Base-by-base conservation (phyloP, 2,797 vertebrate species). In the Hoplostethus atlanticus region DNA sequence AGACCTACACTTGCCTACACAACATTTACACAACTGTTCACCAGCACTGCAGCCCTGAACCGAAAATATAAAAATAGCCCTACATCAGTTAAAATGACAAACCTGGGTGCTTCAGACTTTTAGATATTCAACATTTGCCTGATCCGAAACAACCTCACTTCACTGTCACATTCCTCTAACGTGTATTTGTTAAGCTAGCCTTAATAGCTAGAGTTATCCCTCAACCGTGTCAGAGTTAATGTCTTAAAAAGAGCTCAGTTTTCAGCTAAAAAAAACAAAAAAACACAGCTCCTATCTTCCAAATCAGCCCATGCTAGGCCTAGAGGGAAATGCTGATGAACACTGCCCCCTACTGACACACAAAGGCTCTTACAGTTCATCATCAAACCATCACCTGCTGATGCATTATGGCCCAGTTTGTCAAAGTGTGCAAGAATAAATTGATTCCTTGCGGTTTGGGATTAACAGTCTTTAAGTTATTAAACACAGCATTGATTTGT, bases 301-400 rank as follows among this genome's bases (percentile, higher is more conserved):
- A 10, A 42, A 10, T 2, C 16, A 55, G 25, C 8, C 2, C 1
- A 4, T 16, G 21, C 21, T 21, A 21, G 21, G 13, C 17, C 2
- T 1, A 16, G 11, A 17, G 0, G 3, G 4, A 83, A 80, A 64
- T 42, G 53, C 68, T 87, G 68, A 74, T 64, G 64, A 89, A 91
- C 86, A 94, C 85, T 92, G 87, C 87, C 92, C 90, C 87, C 93
- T 92, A 77, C 31, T 81, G 92, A 61, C 2, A 7, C 0, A 48
- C 9, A 28, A 1, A 3, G 30, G 21, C 34, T 44, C 2, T 69
- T 75, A 83, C 91, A 87, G 2, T 47, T 77, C 42, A 6, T 46
- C 8, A 10, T 42, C 11, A 11, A 42, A 42, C 40, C 11, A 42
- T 10, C 40, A 42, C 40, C 38, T 42, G 36, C 6, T 38, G 9